A percentile compares a stretch with the other conserved stretches of the same genome.
These are phyloP conservation scores for Eidolon helvum DNA, from an alignment of 2,113 vertebrate genomes.

Conservation along the genomic window DNA sequence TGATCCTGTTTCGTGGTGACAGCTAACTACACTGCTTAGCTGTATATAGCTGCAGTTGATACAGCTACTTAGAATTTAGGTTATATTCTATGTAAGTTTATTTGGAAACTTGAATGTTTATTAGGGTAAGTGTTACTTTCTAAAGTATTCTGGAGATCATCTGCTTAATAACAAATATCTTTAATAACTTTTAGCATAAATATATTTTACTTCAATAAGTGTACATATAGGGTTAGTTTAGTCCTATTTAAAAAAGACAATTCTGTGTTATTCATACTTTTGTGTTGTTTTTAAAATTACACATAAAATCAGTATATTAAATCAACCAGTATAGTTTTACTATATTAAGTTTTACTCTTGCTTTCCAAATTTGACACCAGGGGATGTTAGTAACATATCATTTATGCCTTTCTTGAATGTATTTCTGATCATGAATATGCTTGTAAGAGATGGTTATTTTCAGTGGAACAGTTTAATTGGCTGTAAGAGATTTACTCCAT, in stretches of 20 bases:
- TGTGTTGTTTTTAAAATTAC: background rate
- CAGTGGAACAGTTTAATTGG: constrained; percentile 11
- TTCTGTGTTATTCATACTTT: background rate
- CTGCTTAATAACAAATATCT: background rate
- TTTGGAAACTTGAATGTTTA: background rate
- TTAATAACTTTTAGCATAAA: background rate
- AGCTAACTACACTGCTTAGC: background rate
- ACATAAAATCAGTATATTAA: background rate
- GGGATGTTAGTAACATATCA: background rate
- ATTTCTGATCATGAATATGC: background rate
- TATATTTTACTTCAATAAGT: constrained; percentile 13
- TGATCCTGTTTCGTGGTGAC: background rate
- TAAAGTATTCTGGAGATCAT: background rate
- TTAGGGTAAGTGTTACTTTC: background rate
- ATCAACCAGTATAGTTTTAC: background rate
- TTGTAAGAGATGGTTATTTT: constrained; percentile 43
- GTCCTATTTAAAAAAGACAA: background rate
- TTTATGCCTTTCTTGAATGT: constrained; percentile 36
- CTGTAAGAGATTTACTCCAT: background rate
- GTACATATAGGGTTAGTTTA: background rate
- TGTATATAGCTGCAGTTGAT: background rate
- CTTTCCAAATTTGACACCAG: background rate
- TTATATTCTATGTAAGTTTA: background rate
- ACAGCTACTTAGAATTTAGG: background rate
- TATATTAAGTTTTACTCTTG: constrained; percentile 15